These are phyloP conservation scores for Saccopteryx leptura DNA, from an alignment of 2,113 vertebrate genomes.

Conservation along the genomic window DNA sequence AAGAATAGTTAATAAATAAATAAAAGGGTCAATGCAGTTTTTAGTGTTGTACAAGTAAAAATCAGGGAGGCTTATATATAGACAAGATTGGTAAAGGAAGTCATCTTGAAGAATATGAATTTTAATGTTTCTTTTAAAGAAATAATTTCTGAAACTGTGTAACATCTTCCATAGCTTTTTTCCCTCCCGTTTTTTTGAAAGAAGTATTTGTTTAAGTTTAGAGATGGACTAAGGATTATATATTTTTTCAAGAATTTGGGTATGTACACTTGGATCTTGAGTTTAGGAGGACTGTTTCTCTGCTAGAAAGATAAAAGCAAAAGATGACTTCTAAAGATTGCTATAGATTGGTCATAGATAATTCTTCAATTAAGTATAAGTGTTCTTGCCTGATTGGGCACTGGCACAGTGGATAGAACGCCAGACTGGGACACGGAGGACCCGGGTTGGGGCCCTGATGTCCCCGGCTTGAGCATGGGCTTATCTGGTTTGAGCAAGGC, in stretches of 20 bases:
- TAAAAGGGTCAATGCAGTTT: not conserved
- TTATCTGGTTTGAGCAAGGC: too few relatives aligned
- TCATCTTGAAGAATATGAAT: not conserved
- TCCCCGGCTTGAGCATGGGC: too few relatives aligned
- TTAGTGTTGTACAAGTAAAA: not conserved
- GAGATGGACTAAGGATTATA: not conserved
- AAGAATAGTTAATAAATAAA: not conserved
- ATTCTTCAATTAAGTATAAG: not conserved
- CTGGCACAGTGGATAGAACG: too few relatives aligned
- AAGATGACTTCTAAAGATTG: not conserved
- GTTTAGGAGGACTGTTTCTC: not conserved
- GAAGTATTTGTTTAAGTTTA: not conserved
- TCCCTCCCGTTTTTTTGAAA: not conserved
- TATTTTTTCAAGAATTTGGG: not conserved
- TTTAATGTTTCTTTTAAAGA: not conserved
- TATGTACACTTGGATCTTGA: not conserved
- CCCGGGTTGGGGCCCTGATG: too few relatives aligned
- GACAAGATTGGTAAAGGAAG: not conserved
- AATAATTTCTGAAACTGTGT: not conserved
- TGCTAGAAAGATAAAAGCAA: constrained; percentile 15
- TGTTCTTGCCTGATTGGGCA: too few relatives aligned
- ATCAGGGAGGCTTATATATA: not conserved
- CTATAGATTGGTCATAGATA: not conserved
- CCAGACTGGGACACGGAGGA: too few relatives aligned
- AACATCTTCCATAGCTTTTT: not conserved